Evolutionary conservation across 2,888 invertebrate genomes (phyloP).

Genomic region (Dryobotodes eremita): DNA sequence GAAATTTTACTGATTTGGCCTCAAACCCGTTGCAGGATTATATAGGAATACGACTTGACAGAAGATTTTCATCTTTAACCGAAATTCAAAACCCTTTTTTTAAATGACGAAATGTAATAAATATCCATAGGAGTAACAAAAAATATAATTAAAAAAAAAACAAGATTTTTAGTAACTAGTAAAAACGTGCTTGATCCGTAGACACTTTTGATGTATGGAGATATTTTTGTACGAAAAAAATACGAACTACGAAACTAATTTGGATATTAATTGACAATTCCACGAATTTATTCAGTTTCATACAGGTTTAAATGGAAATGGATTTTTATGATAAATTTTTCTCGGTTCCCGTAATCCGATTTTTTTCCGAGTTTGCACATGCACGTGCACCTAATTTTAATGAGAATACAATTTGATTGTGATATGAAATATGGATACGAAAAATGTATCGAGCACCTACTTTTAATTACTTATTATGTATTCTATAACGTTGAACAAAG

Average conservation of each 20-base stretch:
- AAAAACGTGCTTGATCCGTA: too few species aligned
- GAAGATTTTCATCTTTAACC: too few species aligned
- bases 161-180: too few species aligned
- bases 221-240: not conserved
- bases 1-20: too few species aligned
- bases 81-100: too few species aligned
- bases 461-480: not conserved
- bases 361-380: not conserved
- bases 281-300: not conserved
- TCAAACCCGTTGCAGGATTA: too few species aligned
- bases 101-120: too few species aligned
- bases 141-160: too few species aligned
- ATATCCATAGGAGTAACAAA: too few species aligned
- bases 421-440: not conserved
- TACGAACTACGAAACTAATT: not conserved
- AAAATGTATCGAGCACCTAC: not conserved
- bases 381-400: not conserved
- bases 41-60: too few species aligned
- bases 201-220: too few species aligned
- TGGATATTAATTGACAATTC: not conserved
- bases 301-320: not conserved
- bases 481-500: not conserved
- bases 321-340: conserved; percentile 14
- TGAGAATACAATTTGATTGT: conserved; percentile 20
- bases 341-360: conserved; percentile 8